Conservation (phyloP, 2,113 vertebrate species). For the Pelobates fuscus region DNA sequence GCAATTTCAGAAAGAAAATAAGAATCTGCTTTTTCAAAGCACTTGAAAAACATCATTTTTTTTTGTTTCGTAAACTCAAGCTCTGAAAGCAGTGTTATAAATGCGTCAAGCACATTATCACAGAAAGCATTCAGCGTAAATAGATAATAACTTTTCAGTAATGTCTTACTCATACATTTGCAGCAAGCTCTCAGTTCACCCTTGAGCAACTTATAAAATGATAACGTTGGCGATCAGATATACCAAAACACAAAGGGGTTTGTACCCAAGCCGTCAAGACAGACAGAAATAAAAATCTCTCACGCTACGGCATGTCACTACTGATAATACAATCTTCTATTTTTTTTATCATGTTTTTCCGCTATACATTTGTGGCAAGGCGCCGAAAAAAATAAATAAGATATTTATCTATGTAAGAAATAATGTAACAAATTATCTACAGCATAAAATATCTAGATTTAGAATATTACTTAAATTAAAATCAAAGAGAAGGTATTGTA, state of each 20-base stretch:
- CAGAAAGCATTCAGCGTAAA: too few species aligned
- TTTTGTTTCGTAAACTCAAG: too few species aligned
- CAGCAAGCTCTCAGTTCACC: neutral
- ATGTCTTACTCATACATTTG: neutral
- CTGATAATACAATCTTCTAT: neutral
- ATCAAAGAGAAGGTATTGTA: too few species aligned
- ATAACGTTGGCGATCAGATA: neutral
- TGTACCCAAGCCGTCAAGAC: neutral
- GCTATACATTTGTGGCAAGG: neutral
- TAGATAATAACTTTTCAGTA: neutral
- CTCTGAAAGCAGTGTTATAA: too few species aligned
- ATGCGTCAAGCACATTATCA: too few species aligned
- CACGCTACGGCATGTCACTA: neutral
- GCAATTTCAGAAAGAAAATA: too few species aligned
- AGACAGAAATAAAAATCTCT: neutral
- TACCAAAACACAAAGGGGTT: neutral
- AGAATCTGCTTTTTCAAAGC: too few species aligned
- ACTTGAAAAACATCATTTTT: too few species aligned
- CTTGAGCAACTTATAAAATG: conserved; percentile 1
- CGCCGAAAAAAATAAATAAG: neutral
- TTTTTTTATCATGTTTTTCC: neutral
- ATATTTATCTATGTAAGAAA: neutral
- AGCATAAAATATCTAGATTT: neutral
- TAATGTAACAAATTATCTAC: neutral
- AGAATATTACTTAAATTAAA: too few species aligned